Conservation (phyloP, 2,113 vertebrate species). For the Phyllostomus discolor region DNA sequence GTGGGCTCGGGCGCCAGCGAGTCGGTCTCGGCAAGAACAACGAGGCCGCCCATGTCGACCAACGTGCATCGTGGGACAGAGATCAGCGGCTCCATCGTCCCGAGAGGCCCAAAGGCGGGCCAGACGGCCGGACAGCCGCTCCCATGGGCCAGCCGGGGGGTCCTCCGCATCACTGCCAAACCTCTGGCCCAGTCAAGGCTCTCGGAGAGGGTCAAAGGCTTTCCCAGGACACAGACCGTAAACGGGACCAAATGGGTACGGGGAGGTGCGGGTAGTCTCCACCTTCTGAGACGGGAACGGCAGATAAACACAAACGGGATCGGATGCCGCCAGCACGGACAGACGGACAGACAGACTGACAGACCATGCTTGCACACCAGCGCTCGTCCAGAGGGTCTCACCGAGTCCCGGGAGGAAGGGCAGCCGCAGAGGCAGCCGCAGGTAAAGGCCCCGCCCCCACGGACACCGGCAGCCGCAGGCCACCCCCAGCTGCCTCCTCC, state of each 20-base stretch:
- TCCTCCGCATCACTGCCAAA: no score
- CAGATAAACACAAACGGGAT: rapidly evolving
- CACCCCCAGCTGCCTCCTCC: rapidly evolving
- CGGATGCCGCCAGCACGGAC: rapidly evolving
- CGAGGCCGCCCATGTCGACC: no score
- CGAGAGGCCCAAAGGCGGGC: no score
- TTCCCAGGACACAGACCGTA: not conserved
- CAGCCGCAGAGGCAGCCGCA: no score
- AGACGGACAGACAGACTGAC: no score
- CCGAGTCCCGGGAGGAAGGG: not conserved
- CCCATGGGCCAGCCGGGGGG: no score
- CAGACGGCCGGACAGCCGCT: no score
- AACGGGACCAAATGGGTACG: rapidly evolving
- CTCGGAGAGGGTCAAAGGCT: not conserved
- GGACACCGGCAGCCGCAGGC: not conserved
- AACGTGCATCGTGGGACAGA: no score
- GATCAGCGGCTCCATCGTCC: no score
- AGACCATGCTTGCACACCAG: no score
- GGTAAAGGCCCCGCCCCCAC: not conserved
- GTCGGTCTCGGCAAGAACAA: no score
- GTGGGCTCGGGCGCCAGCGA: no score
- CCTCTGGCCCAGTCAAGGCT: not conserved
- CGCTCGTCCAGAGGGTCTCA: rapidly evolving
- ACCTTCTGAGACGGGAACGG: rapidly evolving
- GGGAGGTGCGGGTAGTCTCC: rapidly evolving